These are phyloP conservation scores for Dendronephthya gigantea DNA, from an alignment of 64 coral and sea anemone species.

Conservation along the genomic window DNA sequence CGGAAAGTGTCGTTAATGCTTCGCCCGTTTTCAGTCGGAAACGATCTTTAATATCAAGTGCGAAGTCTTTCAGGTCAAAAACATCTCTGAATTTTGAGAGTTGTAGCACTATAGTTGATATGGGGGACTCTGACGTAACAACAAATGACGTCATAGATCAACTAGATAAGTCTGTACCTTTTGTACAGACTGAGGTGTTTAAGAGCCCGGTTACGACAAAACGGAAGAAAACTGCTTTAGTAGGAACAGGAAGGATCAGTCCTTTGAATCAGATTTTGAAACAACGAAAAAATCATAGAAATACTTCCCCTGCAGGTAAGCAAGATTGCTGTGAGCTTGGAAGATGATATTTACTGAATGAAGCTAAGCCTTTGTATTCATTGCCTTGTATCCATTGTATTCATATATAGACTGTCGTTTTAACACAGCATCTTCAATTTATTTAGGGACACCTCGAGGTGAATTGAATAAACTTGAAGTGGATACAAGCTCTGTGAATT, in stretches of 20 bases:
- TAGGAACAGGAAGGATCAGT: neutral
- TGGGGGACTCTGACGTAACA: neutral
- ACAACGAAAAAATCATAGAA: conserved; percentile 1
- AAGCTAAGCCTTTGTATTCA: too few relatives aligned
- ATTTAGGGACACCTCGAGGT: neutral
- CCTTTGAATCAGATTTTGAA: conserved; percentile 11
- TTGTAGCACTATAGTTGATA: too few relatives aligned
- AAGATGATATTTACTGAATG: too few relatives aligned
- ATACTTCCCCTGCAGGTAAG: neutral
- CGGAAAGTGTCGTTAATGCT: neutral
- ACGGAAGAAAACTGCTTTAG: neutral
- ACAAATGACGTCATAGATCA: neutral
- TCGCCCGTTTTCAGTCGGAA: neutral
- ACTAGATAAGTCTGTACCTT: neutral
- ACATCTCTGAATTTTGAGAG: neutral
- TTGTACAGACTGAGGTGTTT: neutral
- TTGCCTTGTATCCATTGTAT: too few relatives aligned
- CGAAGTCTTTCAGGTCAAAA: neutral
- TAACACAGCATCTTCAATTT: too few relatives aligned
- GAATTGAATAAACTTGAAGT: neutral
- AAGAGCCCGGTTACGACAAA: neutral
- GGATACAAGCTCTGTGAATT: neutral
- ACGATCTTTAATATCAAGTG: neutral
- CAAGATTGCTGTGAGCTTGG: neutral
- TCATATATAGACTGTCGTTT: too few relatives aligned